Percentiles rank a stretch among this genome's conserved stretches.
Conservation (phyloP, 2,888 invertebrate species). For the Caprella mutica region DNA sequence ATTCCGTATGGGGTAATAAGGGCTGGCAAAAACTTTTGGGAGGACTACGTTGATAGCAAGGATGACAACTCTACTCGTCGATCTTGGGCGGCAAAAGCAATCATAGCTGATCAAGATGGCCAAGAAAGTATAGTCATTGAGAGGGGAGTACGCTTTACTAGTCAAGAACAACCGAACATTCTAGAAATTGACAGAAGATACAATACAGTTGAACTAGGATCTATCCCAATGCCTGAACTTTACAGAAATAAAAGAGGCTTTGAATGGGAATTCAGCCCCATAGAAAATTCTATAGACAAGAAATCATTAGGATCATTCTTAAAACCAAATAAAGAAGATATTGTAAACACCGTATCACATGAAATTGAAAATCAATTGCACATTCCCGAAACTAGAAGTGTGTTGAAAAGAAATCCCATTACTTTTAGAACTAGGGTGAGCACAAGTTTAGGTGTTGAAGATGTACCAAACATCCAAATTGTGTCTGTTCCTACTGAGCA, state of each 20-base stretch:
- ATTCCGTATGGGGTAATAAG: slow-evolving; percentile 4
- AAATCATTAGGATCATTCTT: neutral
- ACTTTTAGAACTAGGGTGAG: slow-evolving; percentile 1
- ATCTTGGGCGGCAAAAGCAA: slow-evolving; percentile 1
- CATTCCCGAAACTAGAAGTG: too few relatives aligned
- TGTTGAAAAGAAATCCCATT: too few relatives aligned
- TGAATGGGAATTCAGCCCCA: neutral
- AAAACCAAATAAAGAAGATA: neutral
- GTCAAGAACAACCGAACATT: neutral
- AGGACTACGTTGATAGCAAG: neutral
- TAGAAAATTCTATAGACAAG: neutral
- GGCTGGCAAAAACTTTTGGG: slow-evolving; percentile 1
- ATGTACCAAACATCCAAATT: too few relatives aligned
- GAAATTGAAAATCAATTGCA: too few relatives aligned
- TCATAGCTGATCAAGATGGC: neutral
- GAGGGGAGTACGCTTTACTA: neutral
- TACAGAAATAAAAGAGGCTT: neutral
- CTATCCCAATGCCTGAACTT: neutral
- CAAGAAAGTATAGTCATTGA: slow-evolving; percentile 3
- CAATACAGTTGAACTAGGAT: neutral
- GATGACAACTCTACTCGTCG: neutral
- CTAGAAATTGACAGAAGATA: neutral
- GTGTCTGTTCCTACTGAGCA: too few relatives aligned
- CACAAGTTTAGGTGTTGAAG: neutral
- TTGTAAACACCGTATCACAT: too few relatives aligned